A percentile compares a stretch with the other conserved stretches of the same genome.
Conservation (phyloP, 2,113 vertebrate species). For the Pyrgilauda ruficollis region DNA sequence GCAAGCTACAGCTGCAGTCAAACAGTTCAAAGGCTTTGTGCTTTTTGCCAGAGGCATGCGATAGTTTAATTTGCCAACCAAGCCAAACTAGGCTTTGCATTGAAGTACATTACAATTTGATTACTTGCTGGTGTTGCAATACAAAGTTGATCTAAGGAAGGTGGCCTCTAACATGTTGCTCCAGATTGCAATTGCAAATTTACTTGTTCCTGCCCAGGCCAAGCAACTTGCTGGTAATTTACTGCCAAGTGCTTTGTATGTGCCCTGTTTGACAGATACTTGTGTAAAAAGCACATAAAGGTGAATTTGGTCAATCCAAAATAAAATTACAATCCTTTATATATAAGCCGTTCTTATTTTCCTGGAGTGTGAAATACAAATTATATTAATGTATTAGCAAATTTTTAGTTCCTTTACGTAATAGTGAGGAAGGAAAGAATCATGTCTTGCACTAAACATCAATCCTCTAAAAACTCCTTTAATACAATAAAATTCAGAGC, state of each 20-base stretch:
- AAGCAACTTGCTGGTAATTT: background rate
- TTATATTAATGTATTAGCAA: background rate
- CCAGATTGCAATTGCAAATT: constrained; percentile 44
- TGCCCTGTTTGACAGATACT: background rate
- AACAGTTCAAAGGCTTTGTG: constrained; percentile 57
- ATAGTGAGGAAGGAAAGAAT: background rate
- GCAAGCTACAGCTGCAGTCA: constrained; percentile 49
- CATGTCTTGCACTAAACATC: background rate
- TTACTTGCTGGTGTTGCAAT: constrained; percentile 58
- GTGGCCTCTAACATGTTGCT: constrained; percentile 42
- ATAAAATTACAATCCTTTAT: background rate
- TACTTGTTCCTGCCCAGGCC: constrained; percentile 6
- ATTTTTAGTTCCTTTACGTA: background rate
- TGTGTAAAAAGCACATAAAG: background rate
- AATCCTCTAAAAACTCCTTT: background rate
- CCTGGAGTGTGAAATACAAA: background rate
- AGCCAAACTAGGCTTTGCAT: constrained; percentile 55
- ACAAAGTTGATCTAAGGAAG: constrained; percentile 53
- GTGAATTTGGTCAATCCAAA: background rate
- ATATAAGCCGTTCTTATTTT: background rate
- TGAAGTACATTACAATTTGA: constrained; percentile 50
- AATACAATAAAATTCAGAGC: background rate
- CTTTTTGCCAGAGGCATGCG: constrained; percentile 52
- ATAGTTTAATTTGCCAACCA: constrained; percentile 58
- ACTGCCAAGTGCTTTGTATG: background rate